Conservation (phyloP, 2,797 vertebrate genomes). For the Diplodus sargus region DNA sequence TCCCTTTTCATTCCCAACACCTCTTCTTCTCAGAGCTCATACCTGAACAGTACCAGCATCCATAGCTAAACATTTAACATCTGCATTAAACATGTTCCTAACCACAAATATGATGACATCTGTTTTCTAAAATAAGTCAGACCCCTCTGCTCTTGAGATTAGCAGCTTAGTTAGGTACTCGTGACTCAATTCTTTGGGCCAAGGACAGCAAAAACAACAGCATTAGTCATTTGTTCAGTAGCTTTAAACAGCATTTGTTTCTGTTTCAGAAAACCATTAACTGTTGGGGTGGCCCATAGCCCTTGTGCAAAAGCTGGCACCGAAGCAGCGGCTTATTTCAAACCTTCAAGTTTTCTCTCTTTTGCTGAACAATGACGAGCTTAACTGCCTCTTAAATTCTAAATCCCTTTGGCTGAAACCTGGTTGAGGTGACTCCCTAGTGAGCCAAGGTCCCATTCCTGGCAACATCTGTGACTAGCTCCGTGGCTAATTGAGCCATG, state of each 20-base stretch:
- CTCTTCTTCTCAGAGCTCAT: constrained; percentile 3
- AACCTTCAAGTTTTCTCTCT: too few relatives aligned
- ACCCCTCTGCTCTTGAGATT: neutral
- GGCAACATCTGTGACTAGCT: too few relatives aligned
- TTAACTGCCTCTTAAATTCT: too few relatives aligned
- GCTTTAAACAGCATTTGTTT: neutral
- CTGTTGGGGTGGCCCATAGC: neutral
- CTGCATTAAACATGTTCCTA: neutral
- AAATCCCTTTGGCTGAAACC: too few relatives aligned
- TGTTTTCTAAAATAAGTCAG: neutral
- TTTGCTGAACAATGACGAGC: too few relatives aligned
- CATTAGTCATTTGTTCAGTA: neutral
- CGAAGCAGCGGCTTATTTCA: too few relatives aligned
- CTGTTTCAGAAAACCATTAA: neutral
- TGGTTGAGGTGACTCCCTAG: too few relatives aligned
- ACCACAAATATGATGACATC: neutral
- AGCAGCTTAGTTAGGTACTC: too few relatives aligned
- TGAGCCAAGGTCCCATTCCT: too few relatives aligned
- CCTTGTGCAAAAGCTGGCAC: too few relatives aligned
- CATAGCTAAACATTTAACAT: too few relatives aligned
- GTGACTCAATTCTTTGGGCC: neutral
- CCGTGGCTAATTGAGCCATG: too few relatives aligned
- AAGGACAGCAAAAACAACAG: neutral
- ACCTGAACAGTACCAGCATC: neutral
- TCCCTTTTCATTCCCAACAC: neutral